Conservation (phyloP, 1,140 invertebrate species). For the Diachasma alloeum region DNA sequence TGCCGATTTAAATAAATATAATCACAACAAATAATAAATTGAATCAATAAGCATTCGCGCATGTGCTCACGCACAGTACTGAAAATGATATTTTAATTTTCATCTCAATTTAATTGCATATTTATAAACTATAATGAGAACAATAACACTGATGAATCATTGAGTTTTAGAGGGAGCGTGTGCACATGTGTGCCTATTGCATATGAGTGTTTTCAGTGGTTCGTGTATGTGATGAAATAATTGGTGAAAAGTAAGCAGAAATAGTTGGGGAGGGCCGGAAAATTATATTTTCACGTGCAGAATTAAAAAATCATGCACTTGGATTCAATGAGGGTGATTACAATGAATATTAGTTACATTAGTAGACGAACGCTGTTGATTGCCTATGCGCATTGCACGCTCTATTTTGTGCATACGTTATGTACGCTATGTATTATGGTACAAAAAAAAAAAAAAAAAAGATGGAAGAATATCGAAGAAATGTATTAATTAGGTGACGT, state of each 20-base stretch:
- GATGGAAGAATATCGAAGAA: conserved; percentile 48
- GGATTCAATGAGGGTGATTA: conserved; percentile 1
- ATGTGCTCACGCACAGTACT: not conserved
- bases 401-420: conserved; percentile 50
- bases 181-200: conserved; percentile 31
- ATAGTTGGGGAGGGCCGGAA: not conserved
- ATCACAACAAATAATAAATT: not conserved
- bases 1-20: not conserved
- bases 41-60: not conserved
- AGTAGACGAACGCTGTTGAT: conserved; percentile 5
- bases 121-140: not conserved
- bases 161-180: not conserved
- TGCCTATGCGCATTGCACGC: conserved; percentile 27
- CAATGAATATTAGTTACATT: not conserved
- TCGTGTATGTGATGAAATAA: not conserved
- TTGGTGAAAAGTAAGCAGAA: not conserved
- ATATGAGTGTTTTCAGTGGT: conserved; percentile 8
- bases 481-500: conserved; percentile 24
- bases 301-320: not conserved
- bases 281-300: conserved; percentile 8
- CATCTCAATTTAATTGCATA: not conserved
- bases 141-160: not conserved
- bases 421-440: conserved; percentile 61
- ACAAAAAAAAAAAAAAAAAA: conserved; percentile 61
- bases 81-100: not conserved